These are phyloP conservation scores for Hyperoplus immaculatus DNA, from an alignment of 2,797 vertebrate genomes.

Conservation along the genomic window DNA sequence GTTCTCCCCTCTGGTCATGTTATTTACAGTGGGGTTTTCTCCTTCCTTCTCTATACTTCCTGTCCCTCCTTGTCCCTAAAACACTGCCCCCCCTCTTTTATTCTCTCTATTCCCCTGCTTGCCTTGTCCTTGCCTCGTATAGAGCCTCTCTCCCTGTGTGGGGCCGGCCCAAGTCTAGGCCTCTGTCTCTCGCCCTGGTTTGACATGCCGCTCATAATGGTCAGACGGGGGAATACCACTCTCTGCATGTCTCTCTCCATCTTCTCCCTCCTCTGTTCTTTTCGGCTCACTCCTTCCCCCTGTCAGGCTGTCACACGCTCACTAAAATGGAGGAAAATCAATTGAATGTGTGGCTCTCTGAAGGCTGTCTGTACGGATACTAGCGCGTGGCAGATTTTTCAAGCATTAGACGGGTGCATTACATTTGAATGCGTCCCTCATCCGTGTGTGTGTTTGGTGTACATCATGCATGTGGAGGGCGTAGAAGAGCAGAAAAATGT, in stretches of 20 bases:
- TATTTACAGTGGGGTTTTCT: slow-evolving; percentile 45
- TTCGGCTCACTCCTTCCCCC: slow-evolving; percentile 52
- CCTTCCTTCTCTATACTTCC: slow-evolving; percentile 15
- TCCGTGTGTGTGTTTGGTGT: slow-evolving; percentile 12
- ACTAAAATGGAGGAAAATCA: slow-evolving; percentile 78
- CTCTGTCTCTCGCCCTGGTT: slow-evolving; percentile 81
- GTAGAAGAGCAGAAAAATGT: background rate
- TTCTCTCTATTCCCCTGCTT: slow-evolving; percentile 31
- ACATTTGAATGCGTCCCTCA: slow-evolving; percentile 34
- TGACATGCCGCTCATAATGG: slow-evolving; percentile 91
- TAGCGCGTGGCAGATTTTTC: slow-evolving; percentile 54
- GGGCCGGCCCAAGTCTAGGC: slow-evolving; percentile 80
- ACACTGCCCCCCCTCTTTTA: slow-evolving; percentile 35
- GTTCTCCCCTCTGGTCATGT: slow-evolving; percentile 31
- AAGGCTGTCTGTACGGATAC: slow-evolving; percentile 68
- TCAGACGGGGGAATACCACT: slow-evolving; percentile 83
- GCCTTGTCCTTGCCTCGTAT: slow-evolving; percentile 14
- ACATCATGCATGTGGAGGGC: slow-evolving; percentile 13
- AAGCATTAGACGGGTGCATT: slow-evolving; percentile 50
- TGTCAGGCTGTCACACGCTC: slow-evolving; percentile 72
- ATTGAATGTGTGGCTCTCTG: slow-evolving; percentile 71
- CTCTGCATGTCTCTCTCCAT: slow-evolving; percentile 80
- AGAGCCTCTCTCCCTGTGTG: slow-evolving; percentile 73
- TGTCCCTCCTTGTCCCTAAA: slow-evolving; percentile 29
- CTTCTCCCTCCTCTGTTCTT: slow-evolving; percentile 60